Percentiles rank a stretch among this genome's conserved stretches.
phyloP scores from a whole-genome alignment of 2,113 vertebrate species.

The Chionis minor region DNA sequence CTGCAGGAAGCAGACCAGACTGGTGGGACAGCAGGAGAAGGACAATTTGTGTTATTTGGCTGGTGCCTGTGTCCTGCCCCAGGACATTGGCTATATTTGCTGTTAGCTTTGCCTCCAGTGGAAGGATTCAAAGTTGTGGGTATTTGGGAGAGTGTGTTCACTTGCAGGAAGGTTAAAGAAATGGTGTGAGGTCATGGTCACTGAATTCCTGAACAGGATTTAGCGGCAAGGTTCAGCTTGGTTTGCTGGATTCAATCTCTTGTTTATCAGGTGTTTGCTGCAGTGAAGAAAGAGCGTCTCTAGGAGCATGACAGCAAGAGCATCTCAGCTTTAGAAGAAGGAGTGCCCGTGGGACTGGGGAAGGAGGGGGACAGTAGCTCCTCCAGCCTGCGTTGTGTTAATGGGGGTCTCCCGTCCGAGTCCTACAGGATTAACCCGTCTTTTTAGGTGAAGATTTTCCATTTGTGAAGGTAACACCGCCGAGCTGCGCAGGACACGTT shows the following conservation, averaged over 20 bases:
- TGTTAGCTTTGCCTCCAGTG: neutral
- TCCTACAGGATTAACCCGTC: neutral
- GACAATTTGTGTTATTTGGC: neutral
- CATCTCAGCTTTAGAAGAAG: neutral
- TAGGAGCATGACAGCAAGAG: neutral
- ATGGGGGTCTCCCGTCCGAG: neutral
- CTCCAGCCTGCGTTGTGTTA: rapidly evolving
- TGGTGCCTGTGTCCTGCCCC: neutral
- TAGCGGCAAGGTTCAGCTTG: neutral
- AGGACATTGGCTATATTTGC: neutral
- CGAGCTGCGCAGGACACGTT: neutral
- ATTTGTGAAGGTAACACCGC: neutral
- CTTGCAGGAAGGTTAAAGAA: neutral
- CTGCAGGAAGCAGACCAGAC: neutral
- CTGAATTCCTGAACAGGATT: neutral
- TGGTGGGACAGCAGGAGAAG: neutral
- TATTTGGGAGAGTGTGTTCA: neutral
- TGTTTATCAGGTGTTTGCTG: neutral
- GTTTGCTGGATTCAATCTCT: neutral
- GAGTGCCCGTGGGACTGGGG: neutral
- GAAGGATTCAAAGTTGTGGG: neutral
- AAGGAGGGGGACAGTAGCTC: neutral
- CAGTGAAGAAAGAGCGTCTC: neutral
- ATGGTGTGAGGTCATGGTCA: neutral
- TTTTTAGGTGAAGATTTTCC: neutral